phyloP scores from a whole-genome alignment of 2,888 invertebrate genomes.

The Eulithis testata region DNA sequence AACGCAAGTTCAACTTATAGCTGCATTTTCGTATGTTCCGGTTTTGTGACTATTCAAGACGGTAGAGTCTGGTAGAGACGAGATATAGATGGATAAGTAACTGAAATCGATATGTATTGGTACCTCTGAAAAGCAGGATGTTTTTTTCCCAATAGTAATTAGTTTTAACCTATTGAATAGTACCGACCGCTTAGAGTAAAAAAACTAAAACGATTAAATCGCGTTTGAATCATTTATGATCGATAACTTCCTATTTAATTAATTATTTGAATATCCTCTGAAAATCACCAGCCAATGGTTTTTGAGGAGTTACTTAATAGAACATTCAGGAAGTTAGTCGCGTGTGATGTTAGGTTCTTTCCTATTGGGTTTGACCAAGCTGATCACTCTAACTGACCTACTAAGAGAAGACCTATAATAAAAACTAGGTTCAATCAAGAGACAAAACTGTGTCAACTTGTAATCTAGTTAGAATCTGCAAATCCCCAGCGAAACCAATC shows the following conservation, averaged over 20 bases:
- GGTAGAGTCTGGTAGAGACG: no score
- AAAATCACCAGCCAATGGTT: not conserved
- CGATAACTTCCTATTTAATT: conserved; percentile 7
- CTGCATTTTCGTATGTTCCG: no score
- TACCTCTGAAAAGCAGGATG: no score
- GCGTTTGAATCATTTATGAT: not conserved
- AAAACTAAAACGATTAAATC: conserved; percentile 1
- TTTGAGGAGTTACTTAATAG: not conserved
- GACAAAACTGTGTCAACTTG: conserved; percentile 9
- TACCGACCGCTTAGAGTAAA: not conserved
- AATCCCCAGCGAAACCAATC: conserved; percentile 2
- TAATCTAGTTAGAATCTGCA: conserved; percentile 16
- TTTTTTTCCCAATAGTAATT: no score
- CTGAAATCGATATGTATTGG: no score
- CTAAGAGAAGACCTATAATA: conserved; percentile 14
- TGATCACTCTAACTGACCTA: conserved; percentile 9
- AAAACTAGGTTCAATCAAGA: conserved; percentile 5
- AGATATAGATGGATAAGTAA: no score
- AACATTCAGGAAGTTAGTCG: no score
- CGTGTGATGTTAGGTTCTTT: no score
- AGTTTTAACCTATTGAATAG: no score
- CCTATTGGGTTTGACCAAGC: not conserved
- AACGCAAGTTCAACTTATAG: no score
- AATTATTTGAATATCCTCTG: not conserved
- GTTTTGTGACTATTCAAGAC: no score